Percentiles rank a stretch among this genome's conserved stretches.
These are phyloP conservation scores for Papilio dardanus DNA, from an alignment of 1,140 invertebrate species.

Conservation along the genomic window DNA sequence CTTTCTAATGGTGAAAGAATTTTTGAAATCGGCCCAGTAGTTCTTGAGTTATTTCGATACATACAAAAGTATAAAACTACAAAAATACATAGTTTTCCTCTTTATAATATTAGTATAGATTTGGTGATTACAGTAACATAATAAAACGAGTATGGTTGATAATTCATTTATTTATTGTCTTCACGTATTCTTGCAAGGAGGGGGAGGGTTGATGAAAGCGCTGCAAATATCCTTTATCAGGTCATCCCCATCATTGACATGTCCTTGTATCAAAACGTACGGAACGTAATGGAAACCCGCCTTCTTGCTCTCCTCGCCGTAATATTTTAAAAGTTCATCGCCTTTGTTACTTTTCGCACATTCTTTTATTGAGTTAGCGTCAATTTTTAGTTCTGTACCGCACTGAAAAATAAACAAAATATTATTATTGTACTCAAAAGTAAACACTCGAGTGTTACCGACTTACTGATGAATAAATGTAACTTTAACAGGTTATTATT, in stretches of 20 bases:
- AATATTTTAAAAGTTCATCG: constrained; percentile 54
- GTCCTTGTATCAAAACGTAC: constrained; percentile 59
- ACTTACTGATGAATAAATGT: neutral
- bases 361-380: constrained; percentile 52
- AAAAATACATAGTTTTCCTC: no score
- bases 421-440: neutral
- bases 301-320: constrained; percentile 59
- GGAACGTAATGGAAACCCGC: constrained; percentile 55
- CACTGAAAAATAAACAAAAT: constrained; percentile 60
- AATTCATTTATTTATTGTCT: constrained; percentile 10
- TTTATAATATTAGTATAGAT: no score
- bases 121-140: constrained; percentile 27
- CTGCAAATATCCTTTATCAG: constrained; percentile 56
- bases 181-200: constrained; percentile 39
- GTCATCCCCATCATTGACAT: constrained; percentile 37
- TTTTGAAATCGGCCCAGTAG: no score
- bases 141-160: neutral
- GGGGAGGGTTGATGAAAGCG: constrained; percentile 51
- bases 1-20: no score
- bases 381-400: constrained; percentile 47
- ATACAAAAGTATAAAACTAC: no score
- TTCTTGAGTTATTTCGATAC: no score
- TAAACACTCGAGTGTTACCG: neutral
- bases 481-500: neutral
- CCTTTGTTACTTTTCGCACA: constrained; percentile 62